Conservation (phyloP, 2,113 vertebrate genomes). For the Poeciliopsis retropinna region DNA sequence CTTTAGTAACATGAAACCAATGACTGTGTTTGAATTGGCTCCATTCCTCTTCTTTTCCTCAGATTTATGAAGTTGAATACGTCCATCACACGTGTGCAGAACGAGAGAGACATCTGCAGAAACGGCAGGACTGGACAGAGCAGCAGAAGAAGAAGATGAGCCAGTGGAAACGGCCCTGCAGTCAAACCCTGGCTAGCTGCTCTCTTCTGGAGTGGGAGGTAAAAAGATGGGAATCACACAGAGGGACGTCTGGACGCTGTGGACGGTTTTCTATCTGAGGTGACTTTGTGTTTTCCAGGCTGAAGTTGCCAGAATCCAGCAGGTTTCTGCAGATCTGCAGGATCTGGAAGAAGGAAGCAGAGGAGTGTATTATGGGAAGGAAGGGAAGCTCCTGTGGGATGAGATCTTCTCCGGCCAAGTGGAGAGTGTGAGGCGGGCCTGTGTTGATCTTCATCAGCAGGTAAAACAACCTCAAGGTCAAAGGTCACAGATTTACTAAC, state of each 20-base stretch:
- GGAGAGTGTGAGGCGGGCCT: constrained; percentile 67
- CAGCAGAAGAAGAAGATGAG: constrained; percentile 78
- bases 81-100: constrained; percentile 78
- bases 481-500: too few relatives aligned
- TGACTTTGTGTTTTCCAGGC: constrained; percentile 69
- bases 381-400: constrained; percentile 42
- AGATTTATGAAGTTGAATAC: constrained; percentile 84
- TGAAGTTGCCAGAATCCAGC: constrained; percentile 73
- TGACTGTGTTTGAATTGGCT: not conserved
- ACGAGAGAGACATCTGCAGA: constrained; percentile 81
- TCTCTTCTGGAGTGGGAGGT: constrained; percentile 86
- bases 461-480: constrained; percentile 63
- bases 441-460: constrained; percentile 75
- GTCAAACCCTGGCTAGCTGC: constrained; percentile 75
- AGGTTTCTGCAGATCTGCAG: constrained; percentile 77
- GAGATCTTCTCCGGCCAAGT: constrained; percentile 41
- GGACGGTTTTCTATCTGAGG: constrained; percentile 4
- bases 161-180: constrained; percentile 73
- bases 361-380: constrained; percentile 17
- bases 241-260: constrained; percentile 1
- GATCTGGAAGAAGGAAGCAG: constrained; percentile 68
- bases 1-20: not conserved
- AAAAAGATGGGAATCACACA: constrained; percentile 13
- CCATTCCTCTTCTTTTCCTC: constrained; percentile 3
- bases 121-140: constrained; percentile 78